Percentiles rank a stretch among this genome's conserved stretches.
These are phyloP conservation scores for Drosophila atripex DNA, from an alignment of 2,888 invertebrate genomes.

Conservation along the genomic window DNA sequence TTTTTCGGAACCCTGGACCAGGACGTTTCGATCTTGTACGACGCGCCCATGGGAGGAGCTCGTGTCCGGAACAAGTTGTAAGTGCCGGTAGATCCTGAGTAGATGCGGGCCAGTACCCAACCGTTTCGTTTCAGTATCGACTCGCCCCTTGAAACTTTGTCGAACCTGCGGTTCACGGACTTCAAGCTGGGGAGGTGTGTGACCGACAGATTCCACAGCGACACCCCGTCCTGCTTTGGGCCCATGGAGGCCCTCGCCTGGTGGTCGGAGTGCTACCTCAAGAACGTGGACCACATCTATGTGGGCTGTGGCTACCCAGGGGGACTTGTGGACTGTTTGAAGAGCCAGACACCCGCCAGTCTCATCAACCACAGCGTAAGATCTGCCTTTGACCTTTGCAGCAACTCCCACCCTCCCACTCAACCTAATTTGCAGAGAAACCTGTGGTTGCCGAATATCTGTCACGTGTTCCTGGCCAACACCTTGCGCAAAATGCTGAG, in stretches of 20 bases:
- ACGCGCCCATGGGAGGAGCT: not conserved
- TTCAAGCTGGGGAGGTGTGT: not conserved
- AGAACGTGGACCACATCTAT: not conserved
- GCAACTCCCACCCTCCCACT: no score
- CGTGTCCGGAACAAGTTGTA: not conserved
- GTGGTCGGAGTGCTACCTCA: not conserved
- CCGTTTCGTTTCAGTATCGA: not conserved
- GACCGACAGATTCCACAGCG: not conserved
- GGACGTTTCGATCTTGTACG: not conserved
- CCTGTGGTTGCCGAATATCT: no score
- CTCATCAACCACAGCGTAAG: no score
- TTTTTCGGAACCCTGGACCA: not conserved
- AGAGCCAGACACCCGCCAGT: not conserved
- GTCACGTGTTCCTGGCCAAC: no score
- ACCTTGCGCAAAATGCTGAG: no score
- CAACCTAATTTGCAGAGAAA: no score
- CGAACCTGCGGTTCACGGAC: not conserved
- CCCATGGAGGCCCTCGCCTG: not conserved
- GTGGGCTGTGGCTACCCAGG: not conserved
- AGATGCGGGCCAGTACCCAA: not conserved
- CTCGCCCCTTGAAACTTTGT: not conserved
- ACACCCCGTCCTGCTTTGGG: not conserved
- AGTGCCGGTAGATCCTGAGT: not conserved
- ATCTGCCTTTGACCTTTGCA: no score
- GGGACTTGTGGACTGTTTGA: not conserved